Evolutionary conservation across 2,888 invertebrate species (phyloP).

Genomic region (Ormyrus rosae): DNA sequence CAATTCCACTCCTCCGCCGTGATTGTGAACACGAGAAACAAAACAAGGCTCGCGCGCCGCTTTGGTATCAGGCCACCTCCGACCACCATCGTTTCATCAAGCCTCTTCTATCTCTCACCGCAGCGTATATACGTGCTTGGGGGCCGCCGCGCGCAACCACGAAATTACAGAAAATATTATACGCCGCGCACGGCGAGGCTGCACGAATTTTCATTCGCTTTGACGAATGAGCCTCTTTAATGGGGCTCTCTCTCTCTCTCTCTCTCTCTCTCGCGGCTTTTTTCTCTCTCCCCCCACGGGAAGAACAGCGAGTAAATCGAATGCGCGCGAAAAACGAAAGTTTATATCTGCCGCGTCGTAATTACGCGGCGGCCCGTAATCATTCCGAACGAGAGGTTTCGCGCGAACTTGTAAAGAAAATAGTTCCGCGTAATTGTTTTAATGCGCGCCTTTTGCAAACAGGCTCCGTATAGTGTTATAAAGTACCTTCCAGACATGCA

Average conservation of each 20-base stretch:
- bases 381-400: constrained; percentile 27
- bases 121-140: constrained; percentile 13
- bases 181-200: not conserved
- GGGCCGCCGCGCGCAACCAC: constrained; percentile 33
- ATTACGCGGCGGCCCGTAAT: not conserved
- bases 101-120: constrained; percentile 23
- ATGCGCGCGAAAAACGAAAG: constrained; percentile 35
- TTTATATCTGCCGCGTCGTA: not conserved
- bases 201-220: not conserved
- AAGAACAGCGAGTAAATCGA: not conserved
- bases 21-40: constrained; percentile 35
- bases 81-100: constrained; percentile 52
- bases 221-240: not conserved
- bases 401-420: constrained; percentile 35
- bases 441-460: constrained; percentile 41
- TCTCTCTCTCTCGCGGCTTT: not conserved
- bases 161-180: constrained; percentile 50
- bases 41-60: constrained; percentile 2
- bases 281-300: not conserved
- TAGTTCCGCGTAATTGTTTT: constrained; percentile 20
- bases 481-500: constrained; percentile 11
- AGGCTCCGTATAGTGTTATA: constrained; percentile 25
- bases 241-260: not conserved
- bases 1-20: constrained; percentile 22
- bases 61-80: not conserved